Percentiles rank a stretch among this genome's conserved stretches.
These are phyloP conservation scores for Archivesica marissinica DNA, from an alignment of 1,140 invertebrate species.

Conservation along the genomic window DNA sequence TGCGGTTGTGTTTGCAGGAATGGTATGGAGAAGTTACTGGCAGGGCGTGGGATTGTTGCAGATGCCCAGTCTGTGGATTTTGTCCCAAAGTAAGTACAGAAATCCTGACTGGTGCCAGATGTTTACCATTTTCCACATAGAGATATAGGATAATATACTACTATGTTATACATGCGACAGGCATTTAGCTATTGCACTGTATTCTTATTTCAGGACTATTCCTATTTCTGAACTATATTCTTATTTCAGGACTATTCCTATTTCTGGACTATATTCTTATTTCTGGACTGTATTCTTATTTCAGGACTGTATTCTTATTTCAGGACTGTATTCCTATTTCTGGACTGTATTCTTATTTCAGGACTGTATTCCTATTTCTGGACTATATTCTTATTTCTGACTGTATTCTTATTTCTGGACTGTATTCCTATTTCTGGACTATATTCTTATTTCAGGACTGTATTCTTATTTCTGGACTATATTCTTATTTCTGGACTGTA, in stretches of 20 bases:
- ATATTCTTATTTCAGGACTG: no score
- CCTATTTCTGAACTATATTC: neutral
- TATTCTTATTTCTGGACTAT: neutral
- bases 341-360: neutral
- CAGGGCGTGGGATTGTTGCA: slow-evolving; percentile 81
- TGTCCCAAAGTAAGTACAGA: slow-evolving; percentile 85
- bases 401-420: neutral
- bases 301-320: neutral
- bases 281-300: neutral
- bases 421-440: neutral
- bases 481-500: neutral
- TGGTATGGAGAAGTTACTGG: slow-evolving; percentile 90
- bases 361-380: neutral
- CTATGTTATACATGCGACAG: neutral
- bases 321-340: neutral
- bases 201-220: neutral
- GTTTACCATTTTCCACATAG: neutral
- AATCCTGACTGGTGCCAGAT: neutral
- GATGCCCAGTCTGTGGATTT: slow-evolving; percentile 84
- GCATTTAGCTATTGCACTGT: neutral
- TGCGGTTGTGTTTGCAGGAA: slow-evolving; percentile 85
- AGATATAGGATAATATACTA: neutral
- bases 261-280: neutral
- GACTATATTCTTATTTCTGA: no score
- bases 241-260: neutral